These are phyloP conservation scores for Callyntrura guangdongensis DNA, from an alignment of 2,888 invertebrate genomes.

Conservation along the genomic window DNA sequence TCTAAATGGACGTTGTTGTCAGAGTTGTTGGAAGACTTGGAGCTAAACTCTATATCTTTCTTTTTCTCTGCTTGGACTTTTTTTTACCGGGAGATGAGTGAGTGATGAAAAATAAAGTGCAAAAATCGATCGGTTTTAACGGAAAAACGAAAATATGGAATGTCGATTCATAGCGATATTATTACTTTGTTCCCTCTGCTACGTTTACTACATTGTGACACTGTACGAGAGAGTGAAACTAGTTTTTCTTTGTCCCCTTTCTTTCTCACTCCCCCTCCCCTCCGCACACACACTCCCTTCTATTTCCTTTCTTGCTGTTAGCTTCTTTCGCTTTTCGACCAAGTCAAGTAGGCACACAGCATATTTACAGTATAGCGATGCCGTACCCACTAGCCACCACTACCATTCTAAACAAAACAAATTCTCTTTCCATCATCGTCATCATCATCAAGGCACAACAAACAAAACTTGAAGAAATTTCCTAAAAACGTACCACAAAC, in stretches of 20 bases:
- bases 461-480: conserved; percentile 71
- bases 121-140: conserved; percentile 74
- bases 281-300: not conserved
- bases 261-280: not conserved
- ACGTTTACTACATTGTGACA: conserved; percentile 50
- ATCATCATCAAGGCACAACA: conserved; percentile 65
- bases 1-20: conserved; percentile 4
- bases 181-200: conserved; percentile 68
- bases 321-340: conserved; percentile 19
- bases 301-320: not conserved
- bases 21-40: conserved; percentile 35
- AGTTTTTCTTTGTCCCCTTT: conserved; percentile 50
- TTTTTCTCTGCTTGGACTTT: not conserved
- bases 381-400: not conserved
- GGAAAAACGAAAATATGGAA: conserved; percentile 67
- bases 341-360: conserved; percentile 54
- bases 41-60: not conserved
- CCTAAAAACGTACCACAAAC: conserved; percentile 68
- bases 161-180: conserved; percentile 66
- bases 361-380: not conserved
- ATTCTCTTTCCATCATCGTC: conserved; percentile 46
- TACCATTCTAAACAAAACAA: conserved; percentile 50
- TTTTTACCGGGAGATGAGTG: conserved; percentile 69
- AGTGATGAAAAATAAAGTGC: conserved; percentile 71
- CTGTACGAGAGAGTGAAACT: conserved; percentile 44